Base-by-base conservation (phyloP, 2,888 invertebrate genomes). In the Abscondita cerata region DNA sequence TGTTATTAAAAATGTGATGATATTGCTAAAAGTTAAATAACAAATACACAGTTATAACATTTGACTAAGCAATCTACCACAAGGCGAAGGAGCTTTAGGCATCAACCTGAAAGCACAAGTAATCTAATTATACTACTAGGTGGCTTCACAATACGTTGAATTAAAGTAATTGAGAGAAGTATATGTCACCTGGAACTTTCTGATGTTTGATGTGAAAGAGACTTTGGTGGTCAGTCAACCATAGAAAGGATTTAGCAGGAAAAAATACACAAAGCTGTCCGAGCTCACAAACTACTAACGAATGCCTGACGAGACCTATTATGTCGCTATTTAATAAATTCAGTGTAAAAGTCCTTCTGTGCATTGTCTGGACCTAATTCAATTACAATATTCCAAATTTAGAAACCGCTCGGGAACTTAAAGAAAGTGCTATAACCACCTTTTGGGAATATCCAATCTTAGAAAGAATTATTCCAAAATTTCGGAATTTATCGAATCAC, bases 261-360 rank as follows among this genome's bases (percentile, higher is more conserved):
- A 25, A 25, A 25, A 25, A 60, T 58, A 50, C 66, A 20, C 12
- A 64, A 66, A 41, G 58, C 18, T 4, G 58, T 66, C 9, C 1
- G 68, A 61, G 66, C 63, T 6, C 62, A 65, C 40, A 67, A 67
- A 48, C n/a, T 18, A 68, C 68, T 5, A 64, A 66, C 18, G 67
- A 65, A 41, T 52, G 57, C 58, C 41, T 68, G 1, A 51, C 57
- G 61, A 55, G 67, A 54, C 33, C 62, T 25, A 13, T 64, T 6
- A 31, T 64, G 2, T 18, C 57, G 1, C 6, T 54, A 1, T 66
- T 64, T 40, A 15, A 57, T 1, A 56, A 57, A 48, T 64, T 65
- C 64, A 66, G 6, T 59, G 59, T 18, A 59, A 63, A 9, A 63
- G 61, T 51, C 4, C 12, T 0, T 47, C 31, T 12, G 25, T 61